phyloP scores from a whole-genome alignment of 2,888 invertebrate genomes.

The Brachycybe producta region DNA sequence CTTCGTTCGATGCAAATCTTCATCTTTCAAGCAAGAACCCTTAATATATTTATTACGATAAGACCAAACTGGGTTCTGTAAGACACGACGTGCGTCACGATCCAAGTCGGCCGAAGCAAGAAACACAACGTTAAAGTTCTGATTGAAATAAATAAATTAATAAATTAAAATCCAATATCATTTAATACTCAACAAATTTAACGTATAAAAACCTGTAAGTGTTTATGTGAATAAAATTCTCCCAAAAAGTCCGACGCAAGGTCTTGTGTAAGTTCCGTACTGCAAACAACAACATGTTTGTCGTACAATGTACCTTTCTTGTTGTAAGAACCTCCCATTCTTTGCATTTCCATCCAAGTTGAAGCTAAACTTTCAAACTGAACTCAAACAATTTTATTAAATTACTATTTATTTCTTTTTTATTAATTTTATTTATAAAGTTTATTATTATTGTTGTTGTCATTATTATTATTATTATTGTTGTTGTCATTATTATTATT shows the following conservation, averaged over 20 bases:
- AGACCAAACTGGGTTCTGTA: slow-evolving; percentile 39
- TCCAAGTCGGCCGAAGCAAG: slow-evolving; percentile 39
- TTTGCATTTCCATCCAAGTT: slow-evolving; percentile 39
- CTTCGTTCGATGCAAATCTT: slow-evolving; percentile 38
- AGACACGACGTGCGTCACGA: slow-evolving; percentile 36
- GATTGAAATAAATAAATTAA: not conserved
- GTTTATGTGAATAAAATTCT: slow-evolving; percentile 40
- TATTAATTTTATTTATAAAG: too few species aligned
- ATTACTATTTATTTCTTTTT: too few species aligned
- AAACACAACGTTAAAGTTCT: slow-evolving; percentile 38
- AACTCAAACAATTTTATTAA: slow-evolving; percentile 3
- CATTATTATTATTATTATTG: too few species aligned
- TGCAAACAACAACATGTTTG: slow-evolving; percentile 39
- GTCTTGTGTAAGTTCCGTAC: slow-evolving; percentile 32
- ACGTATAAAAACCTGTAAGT: slow-evolving; percentile 37
- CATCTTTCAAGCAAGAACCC: slow-evolving; percentile 38
- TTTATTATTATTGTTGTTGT: too few species aligned
- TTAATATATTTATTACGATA: slow-evolving; percentile 38
- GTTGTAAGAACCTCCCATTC: slow-evolving; percentile 38
- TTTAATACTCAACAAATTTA: too few species aligned
- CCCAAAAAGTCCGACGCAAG: slow-evolving; percentile 40
- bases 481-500: too few species aligned
- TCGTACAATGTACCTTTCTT: slow-evolving; percentile 37
- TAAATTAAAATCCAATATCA: not conserved
- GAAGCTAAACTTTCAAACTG: slow-evolving; percentile 38